phyloP scores from a whole-genome alignment of 1,140 invertebrate genomes.

The Drosophila saltans region DNA sequence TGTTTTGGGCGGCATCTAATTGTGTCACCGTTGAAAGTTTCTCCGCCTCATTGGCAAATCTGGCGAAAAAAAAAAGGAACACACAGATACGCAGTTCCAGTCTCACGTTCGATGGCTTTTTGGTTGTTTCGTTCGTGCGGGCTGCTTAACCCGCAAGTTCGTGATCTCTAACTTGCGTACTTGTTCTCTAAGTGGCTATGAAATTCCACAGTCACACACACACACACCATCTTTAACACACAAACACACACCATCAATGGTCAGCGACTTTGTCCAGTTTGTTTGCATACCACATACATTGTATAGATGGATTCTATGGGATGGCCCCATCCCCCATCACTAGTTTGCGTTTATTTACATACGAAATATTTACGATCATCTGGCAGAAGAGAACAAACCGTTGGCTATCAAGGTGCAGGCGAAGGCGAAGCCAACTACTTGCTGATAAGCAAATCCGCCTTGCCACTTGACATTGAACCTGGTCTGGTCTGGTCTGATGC shows the following conservation, averaged over 20 bases:
- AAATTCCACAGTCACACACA: slow-evolving; percentile 73
- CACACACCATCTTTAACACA: slow-evolving; percentile 49
- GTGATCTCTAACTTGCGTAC: slow-evolving; percentile 73
- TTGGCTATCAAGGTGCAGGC: slow-evolving; percentile 20
- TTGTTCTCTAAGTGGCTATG: slow-evolving; percentile 70
- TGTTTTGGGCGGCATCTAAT: slow-evolving; percentile 52
- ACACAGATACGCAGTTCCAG: slow-evolving; percentile 20
- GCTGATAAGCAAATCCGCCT: slow-evolving; percentile 66
- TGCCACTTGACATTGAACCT: slow-evolving; percentile 74
- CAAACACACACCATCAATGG: slow-evolving; percentile 58
- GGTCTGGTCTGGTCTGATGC: slow-evolving; percentile 21
- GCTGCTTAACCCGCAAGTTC: slow-evolving; percentile 69
- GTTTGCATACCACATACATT: slow-evolving; percentile 58
- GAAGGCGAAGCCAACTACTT: slow-evolving; percentile 33
- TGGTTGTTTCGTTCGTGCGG: slow-evolving; percentile 61
- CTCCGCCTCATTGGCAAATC: slow-evolving; percentile 35
- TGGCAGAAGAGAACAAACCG: slow-evolving; percentile 11
- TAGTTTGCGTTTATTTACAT: slow-evolving; percentile 61
- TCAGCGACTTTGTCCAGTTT: slow-evolving; percentile 69
- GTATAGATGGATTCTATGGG: slow-evolving; percentile 10
- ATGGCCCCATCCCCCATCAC: slow-evolving; percentile 25
- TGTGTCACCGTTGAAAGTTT: slow-evolving; percentile 72
- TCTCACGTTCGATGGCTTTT: slow-evolving; percentile 19
- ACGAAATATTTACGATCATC: slow-evolving; percentile 65
- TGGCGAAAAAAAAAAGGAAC: background rate